Evolutionary conservation across 1,140 invertebrate species (phyloP), one percentile per base, ranked within the genome.

Genomic region (Diorhabda sublineata): DNA sequence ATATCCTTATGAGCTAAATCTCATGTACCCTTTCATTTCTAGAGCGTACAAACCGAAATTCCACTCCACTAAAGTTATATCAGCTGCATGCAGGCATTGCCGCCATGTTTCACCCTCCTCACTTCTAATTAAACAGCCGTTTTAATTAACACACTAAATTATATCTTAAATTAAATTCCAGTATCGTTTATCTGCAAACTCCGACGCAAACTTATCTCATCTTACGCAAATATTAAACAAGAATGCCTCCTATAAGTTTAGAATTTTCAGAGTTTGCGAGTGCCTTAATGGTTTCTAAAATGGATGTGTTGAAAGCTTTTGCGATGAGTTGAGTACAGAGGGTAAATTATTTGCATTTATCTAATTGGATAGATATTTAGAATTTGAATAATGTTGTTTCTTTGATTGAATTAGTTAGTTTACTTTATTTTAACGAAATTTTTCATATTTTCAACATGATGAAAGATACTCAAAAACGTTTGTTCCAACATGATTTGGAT

Each of bases 101-200:
- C 72, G 70, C 71, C 77, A 76, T 75, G 68, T 75, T 75, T 78
- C 76, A 76, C 69, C 76, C 71, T 70, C 68, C 75, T 71, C 69
- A 71, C 71, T 73, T 79, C 78, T 80, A 80, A 81, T 81, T 81
- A 80, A 81, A 80, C 79, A 78, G 78, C 77, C 75, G 79, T 81
- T 81, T 81, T 81, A 80, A 80, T 81, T 81, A 81, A 80, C 76
- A 77, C 75, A 73, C 73, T 79, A 78, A 81, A 79, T 80, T 81
- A 80, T 77, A 77, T 73, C 76, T 73, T 78, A 76, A 79, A 80
- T 77, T 77, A 78, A 78, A 79, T 79, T 77, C 71, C 73, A 69
- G 71, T 73, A 77, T 75, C 76, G 74, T 78, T 76, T 75, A 78
- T 78, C 74, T 75, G 52, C 64, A 68, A 71, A 73, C 72, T 71